Evolutionary conservation across 1,140 invertebrate genomes (phyloP).

Genomic region (Meloidogyne chitwoodi): DNA sequence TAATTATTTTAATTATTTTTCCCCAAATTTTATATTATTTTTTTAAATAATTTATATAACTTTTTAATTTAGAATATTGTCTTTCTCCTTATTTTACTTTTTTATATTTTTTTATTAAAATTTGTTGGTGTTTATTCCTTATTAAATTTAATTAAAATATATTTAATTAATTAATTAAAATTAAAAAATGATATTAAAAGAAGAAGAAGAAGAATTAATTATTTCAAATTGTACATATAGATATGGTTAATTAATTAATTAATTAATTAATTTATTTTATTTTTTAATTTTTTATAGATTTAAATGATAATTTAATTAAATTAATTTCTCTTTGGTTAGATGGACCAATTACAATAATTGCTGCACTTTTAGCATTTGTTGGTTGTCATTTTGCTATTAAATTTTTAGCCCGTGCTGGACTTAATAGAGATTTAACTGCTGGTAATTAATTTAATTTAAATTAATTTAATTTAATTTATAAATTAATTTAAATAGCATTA

Average conservation of each 20-base stretch:
- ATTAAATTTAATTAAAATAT: no score
- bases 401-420: constrained; percentile 37
- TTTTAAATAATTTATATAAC: no score
- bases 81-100: no score
- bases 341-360: constrained; percentile 41
- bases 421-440: constrained; percentile 42
- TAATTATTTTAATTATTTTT: no score
- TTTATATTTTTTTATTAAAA: no score
- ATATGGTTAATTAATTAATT: not conserved
- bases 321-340: constrained; percentile 36
- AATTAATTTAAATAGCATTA: constrained; percentile 33
- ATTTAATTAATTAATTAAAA: not conserved
- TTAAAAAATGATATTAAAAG: not conserved
- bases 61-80: no score
- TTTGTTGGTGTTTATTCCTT: no score
- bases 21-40: no score
- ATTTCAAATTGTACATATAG: constrained; percentile 16
- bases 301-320: constrained; percentile 18
- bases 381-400: constrained; percentile 36
- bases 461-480: not conserved
- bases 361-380: constrained; percentile 38
- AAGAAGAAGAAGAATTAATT: not conserved
- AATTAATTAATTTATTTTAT: not conserved
- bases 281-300: constrained; percentile 6
- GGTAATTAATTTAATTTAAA: constrained; percentile 19